Base-by-base conservation (phyloP, 2,797 vertebrate species). In the Euthynnus affinis region DNA sequence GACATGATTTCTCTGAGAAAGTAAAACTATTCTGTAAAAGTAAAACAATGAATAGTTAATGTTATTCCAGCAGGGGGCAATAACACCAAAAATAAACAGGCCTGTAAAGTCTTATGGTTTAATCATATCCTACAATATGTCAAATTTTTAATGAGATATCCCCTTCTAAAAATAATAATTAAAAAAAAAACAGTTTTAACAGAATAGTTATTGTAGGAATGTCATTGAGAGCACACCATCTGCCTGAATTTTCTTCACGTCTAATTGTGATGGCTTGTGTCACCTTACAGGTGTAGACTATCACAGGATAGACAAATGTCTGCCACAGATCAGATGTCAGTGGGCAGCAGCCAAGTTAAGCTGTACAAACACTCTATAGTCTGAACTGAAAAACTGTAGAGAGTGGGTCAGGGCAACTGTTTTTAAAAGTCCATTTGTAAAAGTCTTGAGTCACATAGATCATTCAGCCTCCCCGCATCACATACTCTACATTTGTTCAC, bases 1-100 rank as follows among this genome's bases (percentile, higher is more conserved):
- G 97, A 99, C 98, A 99, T 99, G 9, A 55, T 94, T 77, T 27
- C 62, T 88, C 59, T 82, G 64, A 73, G 4, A 55, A 64, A 53
- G 40, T 9, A 62, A 67, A 70, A 66, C 22, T 29, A 29, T 29
- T 29, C 27, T 29, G 27, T 29, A 29, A 55, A 64, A 53, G 40
- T 9, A 62, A 67, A 70, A 66, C 22, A 78, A 29, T 52, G 48
- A n/a, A 53, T 15, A 1, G 42, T 70, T 40, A 4, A 3, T 55
- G 17, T 56, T 58, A n/a, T 46, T 62, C 67, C 83, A 88, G 60
- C 74, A 70, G 82, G 52, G 55, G 78, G 78, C 78, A 44, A n/a
- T 70, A 23, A 63, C 10, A 63, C 17, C 61, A 20, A 62, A 62
- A 9, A 48, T 22, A 4, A 42, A 61, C 10, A 51, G 4, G 29